Conservation (phyloP, 2,113 vertebrate genomes). For the Manacus vitellinus region DNA sequence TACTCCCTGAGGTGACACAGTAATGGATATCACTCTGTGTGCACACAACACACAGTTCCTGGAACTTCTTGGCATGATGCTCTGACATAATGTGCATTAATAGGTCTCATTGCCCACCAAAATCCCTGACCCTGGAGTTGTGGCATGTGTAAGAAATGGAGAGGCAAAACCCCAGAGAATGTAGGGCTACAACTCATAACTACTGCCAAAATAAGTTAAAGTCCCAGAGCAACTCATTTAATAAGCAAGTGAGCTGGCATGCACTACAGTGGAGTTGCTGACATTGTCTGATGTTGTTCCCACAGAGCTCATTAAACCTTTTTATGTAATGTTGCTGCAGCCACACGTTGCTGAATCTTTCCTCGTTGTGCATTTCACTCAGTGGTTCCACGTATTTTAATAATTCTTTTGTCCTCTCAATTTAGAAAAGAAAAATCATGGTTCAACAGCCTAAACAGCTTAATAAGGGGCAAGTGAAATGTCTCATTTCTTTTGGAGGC, state of each 20-base stretch:
- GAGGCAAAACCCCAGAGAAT: neutral
- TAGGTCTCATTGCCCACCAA: neutral
- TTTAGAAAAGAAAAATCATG: neutral
- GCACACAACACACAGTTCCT: neutral
- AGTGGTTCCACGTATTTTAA: neutral
- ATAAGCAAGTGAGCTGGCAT: constrained; percentile 31
- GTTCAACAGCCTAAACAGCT: neutral
- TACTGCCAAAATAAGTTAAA: neutral
- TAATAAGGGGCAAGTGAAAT: neutral
- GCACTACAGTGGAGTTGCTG: constrained; percentile 30
- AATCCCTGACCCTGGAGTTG: neutral
- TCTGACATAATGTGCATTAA: neutral
- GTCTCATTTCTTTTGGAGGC: neutral
- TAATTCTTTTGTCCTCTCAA: neutral
- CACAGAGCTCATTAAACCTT: constrained; percentile 43
- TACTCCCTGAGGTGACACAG: too few relatives aligned
- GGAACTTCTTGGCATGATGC: neutral
- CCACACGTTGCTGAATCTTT: neutral
- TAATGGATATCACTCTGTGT: too few relatives aligned
- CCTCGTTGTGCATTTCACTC: neutral
- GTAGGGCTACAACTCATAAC: neutral
- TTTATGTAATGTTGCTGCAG: constrained; percentile 31
- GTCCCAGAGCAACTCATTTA: constrained; percentile 12
- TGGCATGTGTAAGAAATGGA: neutral
- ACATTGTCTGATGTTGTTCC: constrained; percentile 28